Evolutionary conservation across 2,888 invertebrate species (phyloP), one percentile per base, ranked within the genome.

Genomic region (Cinara cedri): DNA sequence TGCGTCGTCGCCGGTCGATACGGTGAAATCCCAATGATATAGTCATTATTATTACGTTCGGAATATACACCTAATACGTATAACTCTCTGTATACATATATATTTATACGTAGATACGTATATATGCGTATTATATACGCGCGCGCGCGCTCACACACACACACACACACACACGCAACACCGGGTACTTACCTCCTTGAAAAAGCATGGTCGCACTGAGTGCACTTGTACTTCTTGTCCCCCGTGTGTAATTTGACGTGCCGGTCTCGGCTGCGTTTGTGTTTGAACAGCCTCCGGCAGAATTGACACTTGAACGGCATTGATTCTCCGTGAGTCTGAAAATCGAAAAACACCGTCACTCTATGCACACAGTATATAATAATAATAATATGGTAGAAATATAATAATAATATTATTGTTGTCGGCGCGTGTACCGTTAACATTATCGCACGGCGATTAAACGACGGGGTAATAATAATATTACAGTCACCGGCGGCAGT

Each of bases 241-340:
- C 89, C 90, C 1, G 89, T 89, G 85, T 92, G 92, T 81, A 96
- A 89, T 86, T 96, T 97, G 84, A 95, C 92, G 87, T 97, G 97
- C 26, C 97, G 90, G 87, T 97, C 97, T 78, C 96, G 89, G 82
- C 95, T 96, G 49, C 96, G 89, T 86, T 97, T 97, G 89, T 97
- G 96, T 87, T 96, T 96, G 89, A 97, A 97, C 83, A 95, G 88
- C 82, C 96, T 90, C 81, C 93, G 91, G 87, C 97, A 97, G 87
- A 93, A 95, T 84, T 93, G 93, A 87, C 97, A 97, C 83, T 92
- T 92, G 87, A 94, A 96, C 82, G 96, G 96, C 90, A 96, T 91
- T 87, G 94, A 93, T 85, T 96, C 96, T 80, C 92, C 92, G 87
- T 97, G 96, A 81, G 93, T 93, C 95, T 96, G 89, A 82, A 82